These are phyloP conservation scores for Cottus gobio DNA, from an alignment of 2,113 vertebrate species.

Conservation along the genomic window DNA sequence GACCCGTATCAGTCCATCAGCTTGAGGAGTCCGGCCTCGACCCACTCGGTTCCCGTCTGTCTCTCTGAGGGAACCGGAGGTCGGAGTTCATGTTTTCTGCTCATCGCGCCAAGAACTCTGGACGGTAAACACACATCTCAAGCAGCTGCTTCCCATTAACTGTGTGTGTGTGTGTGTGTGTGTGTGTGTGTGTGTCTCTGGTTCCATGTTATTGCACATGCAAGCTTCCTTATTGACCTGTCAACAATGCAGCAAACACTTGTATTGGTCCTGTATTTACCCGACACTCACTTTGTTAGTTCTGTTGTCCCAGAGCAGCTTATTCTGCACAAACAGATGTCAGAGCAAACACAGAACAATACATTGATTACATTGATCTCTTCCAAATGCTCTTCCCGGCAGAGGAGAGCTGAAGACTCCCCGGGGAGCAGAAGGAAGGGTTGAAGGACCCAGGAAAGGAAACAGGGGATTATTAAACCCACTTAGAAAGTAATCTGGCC, in stretches of 20 bases:
- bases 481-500: background rate
- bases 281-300: too few species aligned
- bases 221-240: conserved; percentile 52
- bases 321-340: background rate
- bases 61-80: conserved; percentile 30
- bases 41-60: conserved; percentile 17
- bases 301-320: too few species aligned
- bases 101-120: conserved; percentile 39
- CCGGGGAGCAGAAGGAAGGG: conserved; percentile 26
- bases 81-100: conserved; percentile 60
- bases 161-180: background rate
- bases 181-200: background rate
- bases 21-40: conserved; percentile 82
- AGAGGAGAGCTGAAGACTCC: conserved; percentile 58
- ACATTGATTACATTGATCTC: conserved; percentile 70
- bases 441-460: conserved; percentile 49
- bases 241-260: conserved; percentile 61
- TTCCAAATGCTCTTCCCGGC: conserved; percentile 55
- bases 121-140: conserved; percentile 43
- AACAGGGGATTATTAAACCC: conserved; percentile 25
- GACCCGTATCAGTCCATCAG: too few species aligned
- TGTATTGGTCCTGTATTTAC: background rate
- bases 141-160: conserved; percentile 43
- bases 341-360: conserved; percentile 22
- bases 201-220: conserved; percentile 35